These are phyloP conservation scores for Agelastica alni DNA, from an alignment of 2,888 invertebrate species.

Conservation along the genomic window DNA sequence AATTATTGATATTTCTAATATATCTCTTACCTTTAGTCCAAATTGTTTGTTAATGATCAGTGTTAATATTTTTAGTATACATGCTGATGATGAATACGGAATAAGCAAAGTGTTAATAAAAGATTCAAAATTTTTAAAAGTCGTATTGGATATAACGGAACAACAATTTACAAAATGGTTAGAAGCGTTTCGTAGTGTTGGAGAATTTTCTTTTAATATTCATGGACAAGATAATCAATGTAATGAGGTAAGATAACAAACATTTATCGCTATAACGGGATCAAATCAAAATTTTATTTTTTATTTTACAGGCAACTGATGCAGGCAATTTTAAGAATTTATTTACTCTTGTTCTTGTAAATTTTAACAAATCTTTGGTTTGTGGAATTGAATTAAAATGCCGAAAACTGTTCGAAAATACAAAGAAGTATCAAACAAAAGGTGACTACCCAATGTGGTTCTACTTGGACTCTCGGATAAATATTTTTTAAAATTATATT, in stretches of 20 bases:
- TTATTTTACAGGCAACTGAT: neutral
- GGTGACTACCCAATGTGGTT: neutral
- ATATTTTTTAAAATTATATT: no score
- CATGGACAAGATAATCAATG: neutral
- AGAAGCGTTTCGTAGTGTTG: neutral
- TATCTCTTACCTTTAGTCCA: no score
- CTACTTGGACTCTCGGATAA: slow-evolving; percentile 2
- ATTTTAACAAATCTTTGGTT: neutral
- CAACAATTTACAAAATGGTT: slow-evolving; percentile 5
- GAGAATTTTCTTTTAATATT: slow-evolving; percentile 3
- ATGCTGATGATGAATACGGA: slow-evolving; percentile 1
- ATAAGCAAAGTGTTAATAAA: slow-evolving; percentile 4
- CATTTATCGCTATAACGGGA: no score
- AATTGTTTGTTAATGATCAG: neutral
- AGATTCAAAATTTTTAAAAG: slow-evolving; percentile 1
- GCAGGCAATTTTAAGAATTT: neutral
- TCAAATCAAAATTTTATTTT: neutral
- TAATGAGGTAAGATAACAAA: neutral
- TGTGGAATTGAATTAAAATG: neutral
- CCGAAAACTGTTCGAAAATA: neutral
- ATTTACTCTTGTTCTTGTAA: neutral
- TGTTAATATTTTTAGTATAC: slow-evolving; percentile 3
- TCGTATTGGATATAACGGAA: slow-evolving; percentile 5
- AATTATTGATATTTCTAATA: no score
- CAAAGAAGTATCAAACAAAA: neutral